Evolutionary conservation across 23 tunicate species (phyloP).

Genomic region (Trididemnum clinides): DNA sequence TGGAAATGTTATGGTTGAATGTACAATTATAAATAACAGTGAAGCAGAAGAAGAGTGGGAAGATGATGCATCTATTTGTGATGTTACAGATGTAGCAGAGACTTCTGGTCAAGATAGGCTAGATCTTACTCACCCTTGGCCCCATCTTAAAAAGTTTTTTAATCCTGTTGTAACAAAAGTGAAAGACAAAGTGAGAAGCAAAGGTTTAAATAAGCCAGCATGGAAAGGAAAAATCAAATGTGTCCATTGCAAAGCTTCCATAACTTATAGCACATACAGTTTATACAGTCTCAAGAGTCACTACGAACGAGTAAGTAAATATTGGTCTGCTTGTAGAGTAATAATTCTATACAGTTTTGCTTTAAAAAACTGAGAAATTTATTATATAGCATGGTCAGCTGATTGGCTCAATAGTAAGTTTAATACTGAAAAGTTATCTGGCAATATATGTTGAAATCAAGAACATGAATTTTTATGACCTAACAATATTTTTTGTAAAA

Average conservation of each 20-base stretch:
- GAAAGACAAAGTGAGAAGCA: neutral
- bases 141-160: constrained; percentile 6
- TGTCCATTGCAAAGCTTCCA: neutral
- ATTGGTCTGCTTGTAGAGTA: neutral
- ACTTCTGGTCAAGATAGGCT: neutral
- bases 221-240: constrained; percentile 20
- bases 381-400: neutral
- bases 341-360: too few relatives aligned
- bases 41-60: neutral
- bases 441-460: too few relatives aligned
- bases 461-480: too few relatives aligned
- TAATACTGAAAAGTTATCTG: too few relatives aligned
- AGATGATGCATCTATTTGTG: neutral
- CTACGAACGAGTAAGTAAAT: constrained; percentile 7
- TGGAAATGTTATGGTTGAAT: too few relatives aligned
- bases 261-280: neutral
- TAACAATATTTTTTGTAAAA: too few relatives aligned
- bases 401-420: too few relatives aligned
- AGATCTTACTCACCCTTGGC: constrained; percentile 3
- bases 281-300: neutral
- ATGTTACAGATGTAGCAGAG: neutral
- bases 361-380: too few relatives aligned
- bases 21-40: too few relatives aligned
- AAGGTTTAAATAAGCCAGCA: neutral
- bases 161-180: neutral